A percentile compares a stretch with the other conserved stretches of the same genome.
phyloP scores from a whole-genome alignment of 2,888 invertebrate genomes.

The Tillus elongatus region DNA sequence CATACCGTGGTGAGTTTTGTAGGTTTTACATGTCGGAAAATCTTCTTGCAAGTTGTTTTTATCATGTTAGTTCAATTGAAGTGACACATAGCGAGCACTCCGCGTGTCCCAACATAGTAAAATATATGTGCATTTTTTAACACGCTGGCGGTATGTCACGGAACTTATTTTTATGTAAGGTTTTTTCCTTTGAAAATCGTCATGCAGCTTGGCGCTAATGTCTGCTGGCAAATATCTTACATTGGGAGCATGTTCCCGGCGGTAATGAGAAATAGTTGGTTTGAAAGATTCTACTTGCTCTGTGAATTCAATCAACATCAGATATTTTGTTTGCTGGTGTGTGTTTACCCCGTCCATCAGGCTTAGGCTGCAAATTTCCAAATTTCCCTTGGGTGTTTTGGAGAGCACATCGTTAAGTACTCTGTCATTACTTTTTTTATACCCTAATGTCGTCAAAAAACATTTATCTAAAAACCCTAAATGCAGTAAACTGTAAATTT shows the following conservation, averaged over 20 bases:
- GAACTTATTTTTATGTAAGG: conserved; percentile 9
- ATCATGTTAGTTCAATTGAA: conserved; percentile 11
- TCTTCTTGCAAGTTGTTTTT: conserved; percentile 10
- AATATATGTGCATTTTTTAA: conserved; percentile 6
- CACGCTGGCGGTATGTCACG: conserved; percentile 10
- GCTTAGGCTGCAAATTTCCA: too few relatives aligned
- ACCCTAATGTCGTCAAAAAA: too few relatives aligned
- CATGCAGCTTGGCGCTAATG: conserved; percentile 12
- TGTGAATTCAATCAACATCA: too few relatives aligned
- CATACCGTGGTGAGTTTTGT: conserved; percentile 6
- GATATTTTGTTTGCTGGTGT: too few relatives aligned
- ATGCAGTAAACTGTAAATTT: too few relatives aligned
- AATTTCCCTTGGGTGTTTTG: too few relatives aligned
- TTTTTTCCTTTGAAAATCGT: conserved; percentile 10
- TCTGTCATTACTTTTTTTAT: too few relatives aligned
- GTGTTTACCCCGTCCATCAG: too few relatives aligned
- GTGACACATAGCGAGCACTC: conserved; percentile 13
- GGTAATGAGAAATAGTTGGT: conserved; percentile 15
- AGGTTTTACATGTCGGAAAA: conserved; percentile 10
- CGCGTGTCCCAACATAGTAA: conserved; percentile 11
- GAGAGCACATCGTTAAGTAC: too few relatives aligned
- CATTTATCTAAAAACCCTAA: too few relatives aligned
- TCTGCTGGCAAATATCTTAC: conserved; percentile 13
- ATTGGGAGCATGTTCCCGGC: conserved; percentile 15
- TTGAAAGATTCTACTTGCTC: too few relatives aligned